phyloP scores from a whole-genome alignment of 2,797 vertebrate genomes.

The Eleutherodactylus coqui region DNA sequence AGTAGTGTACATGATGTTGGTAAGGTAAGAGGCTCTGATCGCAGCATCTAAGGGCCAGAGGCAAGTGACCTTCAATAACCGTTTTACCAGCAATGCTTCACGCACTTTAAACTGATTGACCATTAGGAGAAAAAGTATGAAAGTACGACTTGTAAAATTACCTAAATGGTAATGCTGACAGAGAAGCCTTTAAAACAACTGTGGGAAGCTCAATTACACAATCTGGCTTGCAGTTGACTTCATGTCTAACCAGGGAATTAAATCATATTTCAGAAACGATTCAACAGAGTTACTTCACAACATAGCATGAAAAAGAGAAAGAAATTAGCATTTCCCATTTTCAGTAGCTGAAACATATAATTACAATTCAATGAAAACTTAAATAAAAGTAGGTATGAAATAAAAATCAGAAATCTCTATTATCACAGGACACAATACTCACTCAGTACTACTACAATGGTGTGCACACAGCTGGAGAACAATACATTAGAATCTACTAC shows the following conservation, averaged over 20 bases:
- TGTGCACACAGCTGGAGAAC: neutral
- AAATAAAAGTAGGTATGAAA: neutral
- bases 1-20: neutral
- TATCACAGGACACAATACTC: neutral
- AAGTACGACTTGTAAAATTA: slow-evolving; percentile 51
- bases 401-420: neutral
- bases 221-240: slow-evolving; percentile 37
- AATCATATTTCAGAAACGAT: neutral
- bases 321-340: neutral
- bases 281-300: neutral
- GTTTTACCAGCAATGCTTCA: neutral
- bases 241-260: neutral
- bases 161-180: slow-evolving; percentile 48
- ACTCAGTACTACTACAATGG: neutral
- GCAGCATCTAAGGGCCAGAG: neutral
- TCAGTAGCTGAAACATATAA: neutral
- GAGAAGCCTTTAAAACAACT: slow-evolving; percentile 53
- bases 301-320: neutral
- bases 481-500: neutral
- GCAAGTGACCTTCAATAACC: slow-evolving; percentile 13
- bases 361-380: neutral
- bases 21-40: neutral
- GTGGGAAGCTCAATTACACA: slow-evolving; percentile 56
- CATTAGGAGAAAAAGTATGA: slow-evolving; percentile 35
- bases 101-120: slow-evolving; percentile 16